Evolutionary conservation across 2,113 vertebrate species (phyloP), one percentile per base, ranked within the genome.

Genomic region (Malurus melanocephalus): DNA sequence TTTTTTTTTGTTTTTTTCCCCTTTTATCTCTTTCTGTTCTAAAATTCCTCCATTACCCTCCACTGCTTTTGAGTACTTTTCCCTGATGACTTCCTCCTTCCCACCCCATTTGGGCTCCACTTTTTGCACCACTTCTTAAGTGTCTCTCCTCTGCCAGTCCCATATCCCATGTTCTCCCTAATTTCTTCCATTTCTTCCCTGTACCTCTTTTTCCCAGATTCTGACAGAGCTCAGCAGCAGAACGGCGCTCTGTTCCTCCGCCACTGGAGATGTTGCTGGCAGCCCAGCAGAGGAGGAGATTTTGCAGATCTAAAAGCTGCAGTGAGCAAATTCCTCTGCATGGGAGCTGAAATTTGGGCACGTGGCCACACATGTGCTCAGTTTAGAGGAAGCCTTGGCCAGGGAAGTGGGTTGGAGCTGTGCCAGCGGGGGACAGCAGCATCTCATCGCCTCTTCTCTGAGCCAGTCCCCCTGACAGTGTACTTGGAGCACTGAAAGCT

Each of bases 281-380:
- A 82, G 33, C 42, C 30, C 68, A 90, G 51, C 51, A 65, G 27
- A 59, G 66, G 17, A 92, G 33, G 72, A 94, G 56, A 82, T 23
- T 52, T 24, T 55, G 69, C 42, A 72, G 77, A 61, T 65, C 49
- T 45, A 65, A 76, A 74, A 61, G 38, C 51, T 11, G 5, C 57
- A 79, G 51, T 11, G 66, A 78, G 66, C 11, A 78, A 92, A 74
- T 49, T 65, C 18, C 21, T 24, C 42, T 21, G 55, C 1, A 20
- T 22, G 61, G 75, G 64, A 94, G 77, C 46, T 15, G 30, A 87
- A 92, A 75, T 88, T 67, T 84, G 66, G 93, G 66, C 69, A 86
- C 0, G 0, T 5, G 0, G 87, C 73, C 94, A 91, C 32, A 7
- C 4, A 3, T 16, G 43, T 9, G 19, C 69, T 93, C 55, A 55